These are phyloP conservation scores for Hydrochoerus hydrochaeris DNA, from an alignment of 2,113 vertebrate species.

Conservation along the genomic window DNA sequence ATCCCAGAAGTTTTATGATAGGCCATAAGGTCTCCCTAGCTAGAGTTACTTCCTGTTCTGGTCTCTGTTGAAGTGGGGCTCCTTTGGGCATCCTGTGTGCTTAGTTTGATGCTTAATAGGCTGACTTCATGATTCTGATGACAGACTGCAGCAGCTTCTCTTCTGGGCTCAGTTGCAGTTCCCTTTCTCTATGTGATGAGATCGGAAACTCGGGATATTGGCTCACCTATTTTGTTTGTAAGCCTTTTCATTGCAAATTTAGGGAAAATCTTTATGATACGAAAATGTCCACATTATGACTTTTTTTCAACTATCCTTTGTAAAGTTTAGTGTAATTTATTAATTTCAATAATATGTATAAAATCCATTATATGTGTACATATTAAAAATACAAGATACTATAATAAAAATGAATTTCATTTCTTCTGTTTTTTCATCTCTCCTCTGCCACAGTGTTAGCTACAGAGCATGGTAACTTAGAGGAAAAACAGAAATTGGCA, in stretches of 20 bases:
- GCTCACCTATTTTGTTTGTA: constrained; percentile 74
- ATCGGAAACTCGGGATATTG: constrained; percentile 68
- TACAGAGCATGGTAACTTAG: constrained; percentile 89
- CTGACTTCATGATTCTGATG: constrained; percentile 80
- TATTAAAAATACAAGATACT: constrained; percentile 37
- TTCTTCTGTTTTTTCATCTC: constrained; percentile 50
- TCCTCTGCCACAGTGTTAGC: constrained; percentile 76
- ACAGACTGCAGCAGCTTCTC: constrained; percentile 79
- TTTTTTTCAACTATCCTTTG: constrained; percentile 60
- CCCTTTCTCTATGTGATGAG: constrained; percentile 80
- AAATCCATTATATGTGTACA: neutral
- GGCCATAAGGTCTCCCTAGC: constrained; percentile 89
- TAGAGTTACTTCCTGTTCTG: constrained; percentile 87
- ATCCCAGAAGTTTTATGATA: constrained; percentile 91
- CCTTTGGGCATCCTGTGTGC: constrained; percentile 77
- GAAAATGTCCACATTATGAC: constrained; percentile 31
- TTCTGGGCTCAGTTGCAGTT: constrained; percentile 81
- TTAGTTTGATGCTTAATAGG: constrained; percentile 64
- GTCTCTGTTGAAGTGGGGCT: constrained; percentile 74
- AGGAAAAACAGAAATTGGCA: constrained; percentile 90
- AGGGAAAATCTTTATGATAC: constrained; percentile 60
- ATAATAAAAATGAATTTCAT: constrained; percentile 46
- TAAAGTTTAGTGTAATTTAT: constrained; percentile 65
- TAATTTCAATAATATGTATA: neutral
- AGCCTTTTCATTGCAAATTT: constrained; percentile 81